Evolutionary conservation across 2,797 vertebrate genomes (phyloP).

Genomic region (Myiotriccus ornatus): DNA sequence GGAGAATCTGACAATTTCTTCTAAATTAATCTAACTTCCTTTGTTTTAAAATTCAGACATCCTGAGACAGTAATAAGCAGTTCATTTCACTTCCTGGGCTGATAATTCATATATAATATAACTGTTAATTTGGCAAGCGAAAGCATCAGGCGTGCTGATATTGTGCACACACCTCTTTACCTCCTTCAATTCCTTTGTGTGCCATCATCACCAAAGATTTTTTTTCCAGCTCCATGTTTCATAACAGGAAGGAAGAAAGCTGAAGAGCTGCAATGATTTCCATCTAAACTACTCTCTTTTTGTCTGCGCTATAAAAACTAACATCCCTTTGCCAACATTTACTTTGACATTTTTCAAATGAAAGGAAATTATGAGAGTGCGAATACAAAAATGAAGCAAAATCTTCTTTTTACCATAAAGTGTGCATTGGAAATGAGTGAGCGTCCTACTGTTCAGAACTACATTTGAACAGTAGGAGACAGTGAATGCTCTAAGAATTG

Average conservation of each 20-base stretch:
- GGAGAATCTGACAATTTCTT: neutral
- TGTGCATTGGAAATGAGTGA: slow-evolving; percentile 3
- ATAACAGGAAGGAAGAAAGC: slow-evolving; percentile 36
- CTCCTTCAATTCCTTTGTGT: slow-evolving; percentile 19
- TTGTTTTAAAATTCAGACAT: neutral
- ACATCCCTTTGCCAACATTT: slow-evolving; percentile 40
- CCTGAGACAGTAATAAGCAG: neutral
- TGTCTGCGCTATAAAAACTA: slow-evolving; percentile 33
- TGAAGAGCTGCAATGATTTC: slow-evolving; percentile 41
- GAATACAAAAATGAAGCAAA: slow-evolving; percentile 60
- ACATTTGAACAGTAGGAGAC: slow-evolving; percentile 50
- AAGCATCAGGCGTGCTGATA: neutral
- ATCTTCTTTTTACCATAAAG: slow-evolving; percentile 46
- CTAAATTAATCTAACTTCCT: neutral
- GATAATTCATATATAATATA: slow-evolving; percentile 5
- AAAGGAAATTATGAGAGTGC: slow-evolving; percentile 36
- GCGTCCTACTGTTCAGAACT: slow-evolving; percentile 51
- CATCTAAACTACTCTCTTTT: slow-evolving; percentile 34
- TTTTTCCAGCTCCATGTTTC: slow-evolving; percentile 5
- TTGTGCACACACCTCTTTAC: neutral
- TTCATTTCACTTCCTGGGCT: neutral
- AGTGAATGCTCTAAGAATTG: slow-evolving; percentile 42
- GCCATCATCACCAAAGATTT: neutral
- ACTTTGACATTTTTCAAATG: slow-evolving; percentile 56
- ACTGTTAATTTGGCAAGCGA: neutral